Conservation (phyloP, 2,888 invertebrate species). For the Periphyllus acericola region DNA sequence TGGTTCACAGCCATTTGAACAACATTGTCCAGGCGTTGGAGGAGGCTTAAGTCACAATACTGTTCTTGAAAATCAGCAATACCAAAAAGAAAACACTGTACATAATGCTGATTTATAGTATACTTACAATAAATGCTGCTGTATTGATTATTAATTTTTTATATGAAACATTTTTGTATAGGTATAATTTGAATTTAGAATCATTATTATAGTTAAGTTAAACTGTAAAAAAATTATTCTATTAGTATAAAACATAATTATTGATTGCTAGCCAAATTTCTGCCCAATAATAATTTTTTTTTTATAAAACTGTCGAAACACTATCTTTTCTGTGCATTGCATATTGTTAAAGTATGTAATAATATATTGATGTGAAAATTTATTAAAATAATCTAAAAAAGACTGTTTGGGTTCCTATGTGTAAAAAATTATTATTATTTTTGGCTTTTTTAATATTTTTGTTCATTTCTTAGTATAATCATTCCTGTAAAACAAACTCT, state of each 20-base stretch:
- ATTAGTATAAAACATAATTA: constrained; percentile 18
- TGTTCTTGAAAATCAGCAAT: constrained; percentile 38
- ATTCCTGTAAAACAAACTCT: constrained; percentile 30
- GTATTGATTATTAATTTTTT: constrained; percentile 26
- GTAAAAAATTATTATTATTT: constrained; percentile 34
- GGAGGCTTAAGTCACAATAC: constrained; percentile 34
- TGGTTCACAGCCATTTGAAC: constrained; percentile 56
- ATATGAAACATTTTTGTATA: background rate
- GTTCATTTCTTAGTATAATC: constrained; percentile 37
- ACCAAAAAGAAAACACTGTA: constrained; percentile 35
- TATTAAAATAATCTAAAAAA: constrained; percentile 50
- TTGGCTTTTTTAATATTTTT: constrained; percentile 6
- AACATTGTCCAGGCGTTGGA: constrained; percentile 42
- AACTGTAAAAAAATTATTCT: constrained; percentile 28
- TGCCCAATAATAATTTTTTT: background rate
- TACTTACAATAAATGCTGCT: background rate
- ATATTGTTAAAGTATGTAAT: constrained; percentile 3
- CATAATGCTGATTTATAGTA: background rate
- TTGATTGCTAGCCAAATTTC: constrained; percentile 33
- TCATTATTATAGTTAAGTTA: constrained; percentile 2
- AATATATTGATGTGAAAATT: constrained; percentile 19
- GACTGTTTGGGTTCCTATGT: constrained; percentile 55
- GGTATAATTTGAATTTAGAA: background rate
- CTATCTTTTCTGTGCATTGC: background rate
- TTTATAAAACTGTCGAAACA: constrained; percentile 23